Conservation (phyloP, 37 sponge, comb jelly and placozoan genomes). For the Hexactinellida sp. region DNA sequence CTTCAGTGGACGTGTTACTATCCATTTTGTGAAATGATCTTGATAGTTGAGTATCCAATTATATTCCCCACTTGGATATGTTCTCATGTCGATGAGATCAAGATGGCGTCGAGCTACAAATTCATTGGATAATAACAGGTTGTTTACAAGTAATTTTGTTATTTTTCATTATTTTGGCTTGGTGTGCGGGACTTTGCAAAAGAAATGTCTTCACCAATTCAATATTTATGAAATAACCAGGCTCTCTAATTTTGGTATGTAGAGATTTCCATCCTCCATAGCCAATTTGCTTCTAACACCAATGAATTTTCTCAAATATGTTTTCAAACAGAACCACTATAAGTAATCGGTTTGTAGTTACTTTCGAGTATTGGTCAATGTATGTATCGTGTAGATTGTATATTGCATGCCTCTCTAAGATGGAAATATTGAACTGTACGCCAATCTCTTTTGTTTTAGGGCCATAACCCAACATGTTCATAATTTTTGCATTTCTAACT, state of each 20-base stretch:
- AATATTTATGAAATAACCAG: slow-evolving; percentile 22
- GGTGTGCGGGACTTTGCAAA: not conserved
- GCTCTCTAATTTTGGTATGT: slow-evolving; percentile 24
- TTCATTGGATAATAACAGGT: not conserved
- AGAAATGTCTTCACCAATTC: slow-evolving; percentile 13
- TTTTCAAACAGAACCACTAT: not conserved
- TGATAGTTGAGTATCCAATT: not conserved
- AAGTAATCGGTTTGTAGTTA: slow-evolving; percentile 3
- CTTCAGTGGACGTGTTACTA: not conserved
- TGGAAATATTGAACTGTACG: not conserved
- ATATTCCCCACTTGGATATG: not conserved
- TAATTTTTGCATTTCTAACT: not conserved
- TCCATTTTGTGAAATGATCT: slow-evolving; percentile 10
- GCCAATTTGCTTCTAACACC: not conserved
- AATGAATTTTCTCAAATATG: not conserved
- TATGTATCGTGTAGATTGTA: not conserved
- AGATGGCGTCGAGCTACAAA: not conserved
- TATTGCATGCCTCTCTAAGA: not conserved
- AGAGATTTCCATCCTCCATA: not conserved
- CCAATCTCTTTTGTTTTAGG: not conserved
- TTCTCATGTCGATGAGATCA: not conserved
- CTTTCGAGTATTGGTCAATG: not conserved
- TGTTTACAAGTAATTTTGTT: not conserved
- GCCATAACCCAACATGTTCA: not conserved
- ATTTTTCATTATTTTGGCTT: not conserved